Conservation (phyloP, 2,113 vertebrate genomes). For the Muscicapa adusta region DNA sequence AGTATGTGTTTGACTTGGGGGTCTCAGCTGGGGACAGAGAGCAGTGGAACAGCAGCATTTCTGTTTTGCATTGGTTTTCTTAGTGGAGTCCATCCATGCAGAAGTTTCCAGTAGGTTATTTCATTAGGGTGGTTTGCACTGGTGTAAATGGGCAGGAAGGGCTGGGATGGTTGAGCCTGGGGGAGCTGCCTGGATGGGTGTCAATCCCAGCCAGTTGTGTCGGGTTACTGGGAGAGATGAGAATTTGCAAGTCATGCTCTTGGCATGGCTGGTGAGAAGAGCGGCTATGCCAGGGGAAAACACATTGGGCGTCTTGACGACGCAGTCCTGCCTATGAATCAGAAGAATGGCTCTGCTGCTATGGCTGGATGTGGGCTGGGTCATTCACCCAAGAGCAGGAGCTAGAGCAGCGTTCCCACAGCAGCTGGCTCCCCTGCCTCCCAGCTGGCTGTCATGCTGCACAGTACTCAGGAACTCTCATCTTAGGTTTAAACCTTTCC, state of each 20-base stretch:
- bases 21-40: not conserved
- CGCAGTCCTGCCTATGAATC: not conserved
- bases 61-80: not conserved
- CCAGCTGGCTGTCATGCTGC: fast-evolving
- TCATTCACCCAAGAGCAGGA: not conserved
- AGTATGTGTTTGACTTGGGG: not conserved
- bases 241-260: constrained; percentile 36
- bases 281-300: not conserved
- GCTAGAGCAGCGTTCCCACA: not conserved
- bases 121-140: not conserved
- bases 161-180: not conserved
- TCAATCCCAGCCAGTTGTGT: not conserved
- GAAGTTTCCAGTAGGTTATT: not conserved
- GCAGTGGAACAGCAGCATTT: not conserved
- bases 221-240: not conserved
- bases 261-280: not conserved
- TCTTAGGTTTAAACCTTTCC: not conserved
- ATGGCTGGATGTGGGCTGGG: not conserved
- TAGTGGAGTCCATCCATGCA: not conserved
- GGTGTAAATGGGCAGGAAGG: not conserved
- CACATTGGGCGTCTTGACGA: not conserved
- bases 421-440: not conserved
- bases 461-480: fast-evolving
- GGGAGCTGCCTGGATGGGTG: not conserved
- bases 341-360: not conserved